Conservation (phyloP, 2,888 invertebrate genomes). For the Maniola hyperantus region DNA sequence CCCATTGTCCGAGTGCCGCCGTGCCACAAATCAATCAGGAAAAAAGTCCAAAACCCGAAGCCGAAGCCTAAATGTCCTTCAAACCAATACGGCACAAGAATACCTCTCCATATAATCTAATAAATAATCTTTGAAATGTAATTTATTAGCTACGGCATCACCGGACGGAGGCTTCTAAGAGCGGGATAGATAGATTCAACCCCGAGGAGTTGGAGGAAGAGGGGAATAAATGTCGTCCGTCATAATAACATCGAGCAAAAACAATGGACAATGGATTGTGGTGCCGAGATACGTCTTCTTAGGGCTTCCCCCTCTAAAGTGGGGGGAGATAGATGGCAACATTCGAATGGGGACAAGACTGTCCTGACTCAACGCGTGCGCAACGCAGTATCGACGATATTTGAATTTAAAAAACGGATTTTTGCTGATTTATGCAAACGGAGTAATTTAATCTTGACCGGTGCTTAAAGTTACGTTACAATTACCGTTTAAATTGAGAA, state of each 20-base stretch:
- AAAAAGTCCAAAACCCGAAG: slow-evolving; percentile 49
- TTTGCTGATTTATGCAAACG: neutral
- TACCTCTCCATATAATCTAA: slow-evolving; percentile 76
- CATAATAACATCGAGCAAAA: slow-evolving; percentile 80
- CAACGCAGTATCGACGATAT: slow-evolving; percentile 41
- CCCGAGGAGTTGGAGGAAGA: slow-evolving; percentile 54
- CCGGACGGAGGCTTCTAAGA: slow-evolving; percentile 71
- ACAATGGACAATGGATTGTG: slow-evolving; percentile 82
- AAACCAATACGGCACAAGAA: slow-evolving; percentile 76
- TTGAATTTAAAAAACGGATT: neutral
- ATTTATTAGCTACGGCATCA: slow-evolving; percentile 77
- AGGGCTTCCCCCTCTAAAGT: slow-evolving; percentile 53
- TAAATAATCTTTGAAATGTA: slow-evolving; percentile 79
- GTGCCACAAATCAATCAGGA: slow-evolving; percentile 72
- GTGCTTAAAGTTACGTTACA: too few species aligned
- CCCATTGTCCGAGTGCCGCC: slow-evolving; percentile 47
- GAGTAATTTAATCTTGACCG: neutral
- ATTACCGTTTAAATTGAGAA: too few species aligned
- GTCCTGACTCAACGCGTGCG: slow-evolving; percentile 53
- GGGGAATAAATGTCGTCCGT: slow-evolving; percentile 65
- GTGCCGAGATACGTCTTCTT: slow-evolving; percentile 80
- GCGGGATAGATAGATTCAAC: slow-evolving; percentile 47
- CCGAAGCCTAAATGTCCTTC: slow-evolving; percentile 65
- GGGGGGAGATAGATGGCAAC: slow-evolving; percentile 41
- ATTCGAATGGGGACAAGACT: slow-evolving; percentile 43